phyloP scores from a whole-genome alignment of 1,140 invertebrate genomes.

The Ceratitis capitata region DNA sequence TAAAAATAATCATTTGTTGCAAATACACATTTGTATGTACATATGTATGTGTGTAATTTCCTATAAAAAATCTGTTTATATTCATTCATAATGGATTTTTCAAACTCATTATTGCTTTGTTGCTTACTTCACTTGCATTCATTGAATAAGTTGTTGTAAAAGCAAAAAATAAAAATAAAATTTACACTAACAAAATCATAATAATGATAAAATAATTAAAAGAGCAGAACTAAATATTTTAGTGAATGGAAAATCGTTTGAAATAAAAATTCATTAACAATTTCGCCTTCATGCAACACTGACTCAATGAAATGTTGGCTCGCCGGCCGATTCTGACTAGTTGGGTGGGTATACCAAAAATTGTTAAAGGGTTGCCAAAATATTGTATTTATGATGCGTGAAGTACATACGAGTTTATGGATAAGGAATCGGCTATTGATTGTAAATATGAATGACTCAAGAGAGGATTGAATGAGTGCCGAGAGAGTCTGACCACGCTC shows the following conservation, averaged over 20 bases:
- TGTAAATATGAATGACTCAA: too few relatives aligned
- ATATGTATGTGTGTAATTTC: not conserved
- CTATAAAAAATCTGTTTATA: not conserved
- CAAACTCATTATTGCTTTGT: not conserved
- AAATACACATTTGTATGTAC: not conserved
- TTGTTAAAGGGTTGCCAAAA: too few relatives aligned
- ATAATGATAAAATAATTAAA: not conserved
- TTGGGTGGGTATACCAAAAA: too few relatives aligned
- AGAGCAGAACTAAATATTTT: not conserved
- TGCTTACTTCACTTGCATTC: slow-evolving; percentile 2
- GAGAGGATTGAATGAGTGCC: too few relatives aligned
- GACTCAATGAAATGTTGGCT: not conserved
- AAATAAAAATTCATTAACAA: slow-evolving; percentile 27
- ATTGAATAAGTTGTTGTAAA: not conserved
- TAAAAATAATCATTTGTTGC: not conserved
- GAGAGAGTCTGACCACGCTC: too few relatives aligned
- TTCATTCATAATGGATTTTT: slow-evolving; percentile 12
- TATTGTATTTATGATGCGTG: too few relatives aligned
- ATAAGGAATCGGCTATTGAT: too few relatives aligned
- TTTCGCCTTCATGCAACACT: not conserved
- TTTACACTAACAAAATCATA: not conserved
- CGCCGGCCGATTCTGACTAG: not conserved
- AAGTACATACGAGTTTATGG: too few relatives aligned
- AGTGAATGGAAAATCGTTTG: not conserved
- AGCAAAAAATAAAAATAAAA: not conserved